Evolutionary conservation across 2,113 vertebrate species (phyloP).

Genomic region (Sinosuthora webbiana): DNA sequence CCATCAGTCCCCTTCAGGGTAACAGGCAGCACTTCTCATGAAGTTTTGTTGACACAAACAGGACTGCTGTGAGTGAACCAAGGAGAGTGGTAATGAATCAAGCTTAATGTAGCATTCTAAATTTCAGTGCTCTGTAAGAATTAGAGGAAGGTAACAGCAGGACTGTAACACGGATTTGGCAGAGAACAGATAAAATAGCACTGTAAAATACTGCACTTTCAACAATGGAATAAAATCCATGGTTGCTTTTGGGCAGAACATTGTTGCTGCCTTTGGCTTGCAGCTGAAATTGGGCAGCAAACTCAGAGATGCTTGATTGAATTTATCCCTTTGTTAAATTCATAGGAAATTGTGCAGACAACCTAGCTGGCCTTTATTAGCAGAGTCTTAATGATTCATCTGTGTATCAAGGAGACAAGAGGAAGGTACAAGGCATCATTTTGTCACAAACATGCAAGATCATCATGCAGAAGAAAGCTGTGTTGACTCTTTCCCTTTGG

Average conservation of each 20-base stretch:
- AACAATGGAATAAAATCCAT: not conserved
- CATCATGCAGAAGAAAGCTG: not conserved
- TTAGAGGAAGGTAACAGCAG: not conserved
- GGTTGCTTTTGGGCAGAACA: not conserved
- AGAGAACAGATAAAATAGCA: not conserved
- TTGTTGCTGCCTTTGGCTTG: not conserved
- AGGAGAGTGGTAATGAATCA: not conserved
- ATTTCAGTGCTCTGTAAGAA: not conserved
- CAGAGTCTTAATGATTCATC: not conserved
- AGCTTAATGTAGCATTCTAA: not conserved
- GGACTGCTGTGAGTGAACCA: not conserved
- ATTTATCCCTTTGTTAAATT: not conserved
- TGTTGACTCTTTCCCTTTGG: not conserved
- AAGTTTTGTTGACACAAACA: slow-evolving; percentile 13
- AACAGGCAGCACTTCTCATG: not conserved
- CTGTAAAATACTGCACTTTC: not conserved
- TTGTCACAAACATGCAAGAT: not conserved
- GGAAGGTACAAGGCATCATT: not conserved
- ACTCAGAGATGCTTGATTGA: not conserved
- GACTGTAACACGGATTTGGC: not conserved
- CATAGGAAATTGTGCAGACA: not conserved
- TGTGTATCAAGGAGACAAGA: not conserved
- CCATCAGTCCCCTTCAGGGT: not conserved
- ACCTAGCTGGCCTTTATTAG: not conserved
- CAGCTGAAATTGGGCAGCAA: not conserved